Evolutionary conservation across 2,113 vertebrate species (phyloP), one percentile per base, ranked within the genome.

Genomic region (Rhinogobius similis): DNA sequence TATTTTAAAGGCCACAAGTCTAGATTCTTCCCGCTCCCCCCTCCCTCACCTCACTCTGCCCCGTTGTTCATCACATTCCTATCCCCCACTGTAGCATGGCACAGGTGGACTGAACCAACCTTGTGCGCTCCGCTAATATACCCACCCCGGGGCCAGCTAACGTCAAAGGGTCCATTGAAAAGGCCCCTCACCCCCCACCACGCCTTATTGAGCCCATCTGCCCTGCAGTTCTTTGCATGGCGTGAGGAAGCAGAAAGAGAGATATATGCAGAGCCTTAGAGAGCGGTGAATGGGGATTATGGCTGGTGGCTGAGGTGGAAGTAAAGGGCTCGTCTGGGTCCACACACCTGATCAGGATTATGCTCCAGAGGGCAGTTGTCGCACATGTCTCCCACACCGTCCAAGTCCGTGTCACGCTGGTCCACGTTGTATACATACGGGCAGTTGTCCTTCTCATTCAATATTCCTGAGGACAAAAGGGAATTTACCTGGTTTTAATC

Each of bases 361-460:
- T 99, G 96, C 82, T 96, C 96, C 84, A 99, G 86, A 39, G 98
- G 98, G 74, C 98, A 99, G 88, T 99, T 99, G 86, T 99, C 98
- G 76, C 98, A 99, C 86, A 98, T 97, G 88, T 99, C 98, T 86
- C 98, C 98, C 76, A 98, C 95, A 27, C 98, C 98, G 55, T 99
- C 98, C 79, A 97, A 88, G 68, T 99, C 98, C 1, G 96, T 96
- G 89, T 99, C 98, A 70, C 86, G 94, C 88, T 99, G 98, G 88
- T 99, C 96, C 62, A 98, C 95, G 0, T 99, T 99, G 90, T 99
- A 99, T 66, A 99, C 94, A 27, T 96, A 95, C 0, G 97, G 95
- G 77, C 98, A 99, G 87, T 99, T 99, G 86, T 99, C 98, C 46
- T 84, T 92, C 88, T 98, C 97, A 73, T 99, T 99, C 78, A 98